Conservation (phyloP, 2,113 vertebrate species). For the Zingel zingel region DNA sequence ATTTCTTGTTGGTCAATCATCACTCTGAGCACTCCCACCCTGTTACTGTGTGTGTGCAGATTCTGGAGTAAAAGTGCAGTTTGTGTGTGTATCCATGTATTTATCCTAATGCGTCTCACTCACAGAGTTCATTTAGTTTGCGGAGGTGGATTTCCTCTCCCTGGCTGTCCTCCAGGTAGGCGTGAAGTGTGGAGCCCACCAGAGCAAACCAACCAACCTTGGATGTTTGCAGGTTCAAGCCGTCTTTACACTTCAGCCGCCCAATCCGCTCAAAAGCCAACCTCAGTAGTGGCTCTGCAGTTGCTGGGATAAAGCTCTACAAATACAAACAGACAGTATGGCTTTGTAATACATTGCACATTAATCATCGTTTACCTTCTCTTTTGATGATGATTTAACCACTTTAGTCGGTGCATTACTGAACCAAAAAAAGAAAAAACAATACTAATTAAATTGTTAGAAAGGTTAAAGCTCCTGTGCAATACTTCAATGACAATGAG, state of each 20-base stretch:
- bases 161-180: constrained; percentile 80
- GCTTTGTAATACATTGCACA: not conserved
- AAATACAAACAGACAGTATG: not conserved
- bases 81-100: not conserved
- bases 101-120: constrained; percentile 64
- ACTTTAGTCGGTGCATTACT: constrained; percentile 6
- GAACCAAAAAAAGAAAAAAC: not conserved
- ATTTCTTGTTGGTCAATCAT: not conserved
- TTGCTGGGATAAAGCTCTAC: constrained; percentile 87
- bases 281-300: constrained; percentile 87
- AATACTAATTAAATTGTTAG: constrained; percentile 5
- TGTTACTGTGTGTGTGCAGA: not conserved
- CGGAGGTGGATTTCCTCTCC: constrained; percentile 91
- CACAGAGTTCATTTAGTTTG: constrained; percentile 95
- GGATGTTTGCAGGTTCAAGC: constrained; percentile 89
- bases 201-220: constrained; percentile 93
- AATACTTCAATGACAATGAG: not conserved
- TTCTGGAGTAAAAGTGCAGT: not conserved
- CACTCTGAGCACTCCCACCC: not conserved
- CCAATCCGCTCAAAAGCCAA: constrained; percentile 92
- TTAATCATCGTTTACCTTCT: not conserved
- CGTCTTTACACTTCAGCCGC: constrained; percentile 91
- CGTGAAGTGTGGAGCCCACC: constrained; percentile 84
- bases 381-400: not conserved
- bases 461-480: not conserved